phyloP scores from a whole-genome alignment of 2,113 vertebrate genomes.

The Chaenogobius annularis region DNA sequence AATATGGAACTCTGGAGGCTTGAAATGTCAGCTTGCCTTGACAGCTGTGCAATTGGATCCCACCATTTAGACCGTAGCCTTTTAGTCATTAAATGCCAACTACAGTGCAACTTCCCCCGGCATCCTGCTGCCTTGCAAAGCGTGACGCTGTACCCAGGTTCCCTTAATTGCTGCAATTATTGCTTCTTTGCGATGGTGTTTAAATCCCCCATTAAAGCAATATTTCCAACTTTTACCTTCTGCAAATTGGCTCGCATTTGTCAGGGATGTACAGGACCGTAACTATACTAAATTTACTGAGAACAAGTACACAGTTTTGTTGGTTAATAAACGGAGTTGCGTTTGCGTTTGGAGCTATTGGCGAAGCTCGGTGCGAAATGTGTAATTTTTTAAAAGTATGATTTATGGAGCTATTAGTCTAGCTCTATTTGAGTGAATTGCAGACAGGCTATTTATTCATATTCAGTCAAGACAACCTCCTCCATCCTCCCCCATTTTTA shows the following conservation, averaged over 20 bases:
- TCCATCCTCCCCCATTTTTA: too few relatives aligned
- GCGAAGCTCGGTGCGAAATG: too few relatives aligned
- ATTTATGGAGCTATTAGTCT: too few relatives aligned
- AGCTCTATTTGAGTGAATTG: too few relatives aligned
- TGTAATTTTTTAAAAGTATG: too few relatives aligned
- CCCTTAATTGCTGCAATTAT: constrained; percentile 5
- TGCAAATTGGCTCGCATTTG: background rate
- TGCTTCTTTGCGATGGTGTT: background rate
- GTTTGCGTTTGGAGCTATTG: too few relatives aligned
- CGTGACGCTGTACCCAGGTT: background rate
- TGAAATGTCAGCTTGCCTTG: constrained; percentile 15
- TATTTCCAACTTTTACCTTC: background rate
- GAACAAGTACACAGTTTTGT: constrained; percentile 11
- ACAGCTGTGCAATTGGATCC: constrained; percentile 7
- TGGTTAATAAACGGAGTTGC: constrained; percentile 25
- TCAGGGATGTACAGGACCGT: background rate
- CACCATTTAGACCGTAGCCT: constrained; percentile 6
- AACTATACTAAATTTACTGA: constrained; percentile 8
- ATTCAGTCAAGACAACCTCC: too few relatives aligned
- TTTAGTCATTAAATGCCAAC: constrained; percentile 12
- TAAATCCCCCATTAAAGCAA: background rate
- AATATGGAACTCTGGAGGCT: constrained; percentile 12
- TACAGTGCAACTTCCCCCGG: constrained; percentile 8
- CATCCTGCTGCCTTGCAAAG: constrained; percentile 4
- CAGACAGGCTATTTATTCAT: too few relatives aligned